These are phyloP conservation scores for Lobophora halterata DNA, from an alignment of 2,888 invertebrate species.

Conservation along the genomic window DNA sequence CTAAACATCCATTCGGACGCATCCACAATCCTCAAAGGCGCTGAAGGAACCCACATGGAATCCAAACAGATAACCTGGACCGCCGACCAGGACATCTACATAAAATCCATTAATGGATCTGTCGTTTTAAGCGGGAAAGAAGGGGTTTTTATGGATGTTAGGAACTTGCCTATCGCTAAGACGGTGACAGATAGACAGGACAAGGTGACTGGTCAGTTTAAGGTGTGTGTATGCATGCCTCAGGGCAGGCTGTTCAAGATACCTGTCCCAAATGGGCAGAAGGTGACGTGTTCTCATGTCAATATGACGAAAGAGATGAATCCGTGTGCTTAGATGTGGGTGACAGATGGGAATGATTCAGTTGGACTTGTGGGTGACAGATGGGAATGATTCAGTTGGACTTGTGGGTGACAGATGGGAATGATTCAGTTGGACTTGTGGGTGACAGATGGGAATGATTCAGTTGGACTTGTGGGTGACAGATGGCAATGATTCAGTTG, in stretches of 20 bases:
- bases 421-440: too few species aligned
- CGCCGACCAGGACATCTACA: constrained; percentile 88
- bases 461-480: too few species aligned
- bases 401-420: too few species aligned
- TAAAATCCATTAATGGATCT: constrained; percentile 89
- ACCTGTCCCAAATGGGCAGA: constrained; percentile 82
- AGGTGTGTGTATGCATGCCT: constrained; percentile 95
- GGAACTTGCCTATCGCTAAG: constrained; percentile 85
- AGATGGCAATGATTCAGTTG: too few species aligned
- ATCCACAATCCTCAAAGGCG: constrained; percentile 86
- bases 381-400: too few species aligned
- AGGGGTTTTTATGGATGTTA: constrained; percentile 86
- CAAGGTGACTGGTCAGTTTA: constrained; percentile 83
- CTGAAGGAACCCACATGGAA: constrained; percentile 89
- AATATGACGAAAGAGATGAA: constrained; percentile 82
- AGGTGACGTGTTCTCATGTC: constrained; percentile 82
- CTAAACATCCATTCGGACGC: constrained; percentile 85
- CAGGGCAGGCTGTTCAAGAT: constrained; percentile 91
- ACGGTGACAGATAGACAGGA: constrained; percentile 54
- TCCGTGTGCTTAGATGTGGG: constrained; percentile 83
- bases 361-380: too few species aligned
- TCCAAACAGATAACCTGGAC: constrained; percentile 86
- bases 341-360: too few species aligned
- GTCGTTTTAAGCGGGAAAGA: constrained; percentile 85
- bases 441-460: too few species aligned